Percentiles rank a stretch among this genome's conserved stretches.
phyloP scores from a whole-genome alignment of 2,888 invertebrate species.

The Dysmachus trigonus region DNA sequence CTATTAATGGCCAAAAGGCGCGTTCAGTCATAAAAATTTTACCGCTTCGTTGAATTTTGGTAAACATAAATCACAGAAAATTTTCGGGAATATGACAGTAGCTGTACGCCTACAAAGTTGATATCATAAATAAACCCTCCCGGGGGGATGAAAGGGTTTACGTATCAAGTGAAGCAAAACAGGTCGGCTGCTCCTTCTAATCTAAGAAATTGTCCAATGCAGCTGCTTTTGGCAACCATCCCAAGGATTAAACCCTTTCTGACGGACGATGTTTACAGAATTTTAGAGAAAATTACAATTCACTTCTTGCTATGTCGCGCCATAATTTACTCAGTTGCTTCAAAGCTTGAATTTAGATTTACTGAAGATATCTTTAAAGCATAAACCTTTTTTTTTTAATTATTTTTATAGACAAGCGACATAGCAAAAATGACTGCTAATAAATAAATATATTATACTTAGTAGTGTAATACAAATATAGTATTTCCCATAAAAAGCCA shows the following conservation, averaged over 20 bases:
- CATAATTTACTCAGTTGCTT: background rate
- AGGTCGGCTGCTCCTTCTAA: background rate
- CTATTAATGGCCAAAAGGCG: background rate
- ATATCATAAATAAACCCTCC: background rate
- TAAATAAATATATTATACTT: too few species aligned
- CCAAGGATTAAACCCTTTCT: background rate
- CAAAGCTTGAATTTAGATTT: background rate
- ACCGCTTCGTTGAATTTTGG: background rate
- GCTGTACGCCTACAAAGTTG: background rate
- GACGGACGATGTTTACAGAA: background rate
- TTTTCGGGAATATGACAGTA: background rate
- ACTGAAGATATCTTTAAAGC: background rate
- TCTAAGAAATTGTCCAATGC: background rate
- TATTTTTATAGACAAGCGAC: too few species aligned
- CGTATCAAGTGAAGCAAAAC: background rate
- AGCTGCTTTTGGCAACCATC: background rate
- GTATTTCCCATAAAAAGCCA: too few species aligned
- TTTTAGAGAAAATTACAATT: background rate
- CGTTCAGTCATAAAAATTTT: background rate
- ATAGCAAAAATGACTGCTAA: too few species aligned
- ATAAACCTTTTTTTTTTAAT: too few species aligned
- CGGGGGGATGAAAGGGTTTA: background rate
- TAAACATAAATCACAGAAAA: background rate
- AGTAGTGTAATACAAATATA: too few species aligned
- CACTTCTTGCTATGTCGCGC: background rate